Evolutionary conservation across 2,888 invertebrate genomes (phyloP).

Genomic region (Amitus sp.): DNA sequence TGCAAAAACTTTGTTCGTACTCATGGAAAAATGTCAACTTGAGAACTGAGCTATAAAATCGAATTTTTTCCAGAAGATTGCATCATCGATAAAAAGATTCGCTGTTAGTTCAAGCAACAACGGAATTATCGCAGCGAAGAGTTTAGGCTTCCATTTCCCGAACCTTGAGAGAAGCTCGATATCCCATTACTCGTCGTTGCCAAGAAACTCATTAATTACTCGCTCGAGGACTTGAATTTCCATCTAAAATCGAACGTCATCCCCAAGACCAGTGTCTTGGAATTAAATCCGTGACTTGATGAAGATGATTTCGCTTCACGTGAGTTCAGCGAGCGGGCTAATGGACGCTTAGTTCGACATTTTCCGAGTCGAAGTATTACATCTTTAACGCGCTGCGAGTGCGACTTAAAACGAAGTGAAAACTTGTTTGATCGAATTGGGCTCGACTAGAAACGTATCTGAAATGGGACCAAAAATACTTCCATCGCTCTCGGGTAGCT

Average conservation of each 20-base stretch:
- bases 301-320: conserved; percentile 25
- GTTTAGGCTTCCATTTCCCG: background rate
- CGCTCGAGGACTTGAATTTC: conserved; percentile 43
- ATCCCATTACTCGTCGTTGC: conserved; percentile 11
- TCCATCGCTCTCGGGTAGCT: too few species aligned
- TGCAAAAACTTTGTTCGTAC: too few species aligned
- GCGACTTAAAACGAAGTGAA: conserved; percentile 1
- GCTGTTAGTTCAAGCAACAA: background rate
- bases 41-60: too few species aligned
- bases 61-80: background rate
- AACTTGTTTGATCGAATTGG: too few species aligned
- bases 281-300: conserved; percentile 30
- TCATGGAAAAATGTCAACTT: too few species aligned
- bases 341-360: conserved; percentile 7
- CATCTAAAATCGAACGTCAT: conserved; percentile 28
- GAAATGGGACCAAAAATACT: too few species aligned
- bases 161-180: conserved; percentile 1
- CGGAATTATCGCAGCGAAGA: conserved; percentile 3
- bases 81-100: background rate
- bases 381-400: too few species aligned
- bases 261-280: conserved; percentile 22
- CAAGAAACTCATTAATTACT: conserved; percentile 49
- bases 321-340: conserved; percentile 6
- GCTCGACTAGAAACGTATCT: too few species aligned
- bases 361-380: conserved; percentile 8